Evolutionary conservation across 2,888 invertebrate species (phyloP).

Genomic region (Cantharis lateralis): DNA sequence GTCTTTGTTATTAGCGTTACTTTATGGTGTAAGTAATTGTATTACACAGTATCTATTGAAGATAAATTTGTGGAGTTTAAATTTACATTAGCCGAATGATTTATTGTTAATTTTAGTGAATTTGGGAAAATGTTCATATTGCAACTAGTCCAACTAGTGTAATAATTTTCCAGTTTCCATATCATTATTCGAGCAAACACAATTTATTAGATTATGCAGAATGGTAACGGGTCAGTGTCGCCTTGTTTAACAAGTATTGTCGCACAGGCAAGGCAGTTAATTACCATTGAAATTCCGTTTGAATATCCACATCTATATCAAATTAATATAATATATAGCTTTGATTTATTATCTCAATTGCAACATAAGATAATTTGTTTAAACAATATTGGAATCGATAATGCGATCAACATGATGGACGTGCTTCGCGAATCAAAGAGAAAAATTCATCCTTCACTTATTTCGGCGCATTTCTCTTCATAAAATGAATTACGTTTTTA

Average conservation of each 20-base stretch:
- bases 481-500: background rate
- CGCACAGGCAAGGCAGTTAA: constrained; percentile 25
- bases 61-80: background rate
- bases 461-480: background rate
- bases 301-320: constrained; percentile 28
- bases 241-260: constrained; percentile 26
- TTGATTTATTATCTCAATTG: constrained; percentile 3
- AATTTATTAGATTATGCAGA: constrained; percentile 23
- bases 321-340: constrained; percentile 28
- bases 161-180: constrained; percentile 2
- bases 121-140: background rate
- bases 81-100: background rate
- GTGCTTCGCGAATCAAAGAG: background rate
- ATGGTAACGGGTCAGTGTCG: constrained; percentile 22
- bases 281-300: constrained; percentile 28
- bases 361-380: background rate
- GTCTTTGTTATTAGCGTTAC: background rate
- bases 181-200: constrained; percentile 10
- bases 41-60: background rate
- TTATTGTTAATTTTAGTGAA: background rate
- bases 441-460: background rate
- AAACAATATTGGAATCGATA: background rate
- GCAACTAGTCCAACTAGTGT: background rate
- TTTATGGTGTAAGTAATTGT: background rate
- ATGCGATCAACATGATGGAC: background rate